A percentile compares a stretch with the other conserved stretches of the same genome.
Evolutionary conservation across 2,888 invertebrate genomes (phyloP).

Genomic region (Diarsia rubi): DNA sequence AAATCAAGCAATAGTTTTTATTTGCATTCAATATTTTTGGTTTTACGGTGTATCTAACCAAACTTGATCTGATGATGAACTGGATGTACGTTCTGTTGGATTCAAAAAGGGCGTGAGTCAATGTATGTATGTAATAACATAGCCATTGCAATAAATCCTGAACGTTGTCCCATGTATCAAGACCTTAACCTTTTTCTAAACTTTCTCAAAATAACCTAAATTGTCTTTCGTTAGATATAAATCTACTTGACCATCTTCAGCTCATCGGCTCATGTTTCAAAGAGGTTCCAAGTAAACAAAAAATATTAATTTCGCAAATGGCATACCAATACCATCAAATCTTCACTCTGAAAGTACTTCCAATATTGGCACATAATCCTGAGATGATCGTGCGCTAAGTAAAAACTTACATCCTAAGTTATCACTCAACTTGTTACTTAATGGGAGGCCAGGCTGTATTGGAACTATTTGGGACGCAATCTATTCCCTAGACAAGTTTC

Average conservation of each 20-base stretch:
- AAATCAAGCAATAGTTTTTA: too few species aligned
- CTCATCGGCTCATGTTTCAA: background rate
- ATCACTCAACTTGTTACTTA: constrained; percentile 42
- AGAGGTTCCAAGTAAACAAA: constrained; percentile 22
- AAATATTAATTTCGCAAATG: constrained; percentile 30
- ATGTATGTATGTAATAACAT: background rate
- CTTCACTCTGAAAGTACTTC: constrained; percentile 26
- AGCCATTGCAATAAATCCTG: background rate
- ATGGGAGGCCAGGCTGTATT: constrained; percentile 18
- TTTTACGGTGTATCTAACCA: too few species aligned
- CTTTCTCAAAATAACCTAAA: background rate
- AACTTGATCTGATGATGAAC: too few species aligned
- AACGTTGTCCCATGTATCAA: background rate
- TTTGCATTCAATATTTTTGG: too few species aligned
- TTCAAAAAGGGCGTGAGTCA: too few species aligned
- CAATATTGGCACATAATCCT: constrained; percentile 31
- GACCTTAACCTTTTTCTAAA: background rate
- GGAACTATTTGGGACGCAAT: constrained; percentile 12
- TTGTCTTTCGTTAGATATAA: background rate
- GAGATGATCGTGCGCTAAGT: constrained; percentile 31
- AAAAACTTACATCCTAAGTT: constrained; percentile 34
- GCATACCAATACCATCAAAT: constrained; percentile 23
- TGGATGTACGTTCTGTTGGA: too few species aligned
- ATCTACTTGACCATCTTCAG: background rate
- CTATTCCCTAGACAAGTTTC: background rate